Base-by-base conservation (phyloP, 2,797 vertebrate genomes). In the Tadarida brasiliensis region DNA sequence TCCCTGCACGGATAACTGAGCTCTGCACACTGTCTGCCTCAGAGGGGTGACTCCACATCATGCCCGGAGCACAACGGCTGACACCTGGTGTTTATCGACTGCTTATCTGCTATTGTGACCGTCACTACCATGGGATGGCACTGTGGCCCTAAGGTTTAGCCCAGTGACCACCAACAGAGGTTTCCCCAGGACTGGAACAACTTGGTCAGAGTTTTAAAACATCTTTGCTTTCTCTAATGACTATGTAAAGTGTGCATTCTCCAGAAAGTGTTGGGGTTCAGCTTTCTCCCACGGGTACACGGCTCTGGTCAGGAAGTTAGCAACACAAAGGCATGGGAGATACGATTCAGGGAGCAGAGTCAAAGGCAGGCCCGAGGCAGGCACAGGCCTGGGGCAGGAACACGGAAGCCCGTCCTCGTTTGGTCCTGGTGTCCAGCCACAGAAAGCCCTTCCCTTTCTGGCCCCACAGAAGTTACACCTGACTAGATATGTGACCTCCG, bases 171-270 rank as follows among this genome's bases (percentile, higher is more conserved):
- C 26, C 33, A 20, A 28, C 1, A 85, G 35, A 67, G 26, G 12
- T 3, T 17, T 51, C 6, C 51, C 67, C 57, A 54, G 51, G 39
- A 59, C 4, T 3, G 63, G 74, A 71, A 67, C 80, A 78, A 65
- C 39, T 56, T 63, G 73, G 39, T 33, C 26, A 20, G 17, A 47
- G n/a, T 65, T 90, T 49, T 74, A 63, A 87, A 94, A 33, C 39
- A 33, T 26, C 35, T 70, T 86, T 87, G 26, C 39, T 90, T 84
- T 76, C 92, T 61, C 92, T 68, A 93, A 84, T 95, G 88, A 65
- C 76, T 67, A 87, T 22, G 44, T 57, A 77, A 44, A 94, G 70
- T 14, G 59, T 17, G n/a, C 77, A 24, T 47, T 81, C 35, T 87
- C 65, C 87, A 81, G 24, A 1, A 26, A 87, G 49, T 16, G 2